These are phyloP conservation scores for Eciton burchellii DNA, from an alignment of 1,140 invertebrate genomes.

Conservation along the genomic window DNA sequence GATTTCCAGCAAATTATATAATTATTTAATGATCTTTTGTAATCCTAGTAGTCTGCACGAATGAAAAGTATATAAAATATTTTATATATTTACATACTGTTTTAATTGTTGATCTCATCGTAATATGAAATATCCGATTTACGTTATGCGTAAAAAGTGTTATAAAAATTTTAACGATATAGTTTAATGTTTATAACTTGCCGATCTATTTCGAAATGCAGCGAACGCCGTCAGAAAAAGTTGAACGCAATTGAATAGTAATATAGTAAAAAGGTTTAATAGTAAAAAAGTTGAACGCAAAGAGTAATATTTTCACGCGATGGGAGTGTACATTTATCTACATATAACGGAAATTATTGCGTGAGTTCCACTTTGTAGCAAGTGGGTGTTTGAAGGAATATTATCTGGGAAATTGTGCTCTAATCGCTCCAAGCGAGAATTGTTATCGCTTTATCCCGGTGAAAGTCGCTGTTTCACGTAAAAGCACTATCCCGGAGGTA, in stretches of 20 bases:
- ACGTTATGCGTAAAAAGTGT: not conserved
- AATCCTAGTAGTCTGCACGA: too few relatives aligned
- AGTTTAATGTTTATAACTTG: not conserved
- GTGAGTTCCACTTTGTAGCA: not conserved
- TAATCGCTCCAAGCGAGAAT: not conserved
- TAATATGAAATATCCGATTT: not conserved
- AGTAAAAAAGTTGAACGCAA: too few relatives aligned
- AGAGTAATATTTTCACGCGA: not conserved
- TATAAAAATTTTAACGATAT: not conserved
- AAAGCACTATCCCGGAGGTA: not conserved
- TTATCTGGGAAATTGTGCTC: constrained; percentile 12
- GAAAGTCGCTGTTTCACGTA: constrained; percentile 39
- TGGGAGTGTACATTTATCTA: not conserved
- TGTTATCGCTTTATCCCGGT: constrained; percentile 28
- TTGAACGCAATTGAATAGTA: too few relatives aligned
- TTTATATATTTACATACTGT: not conserved
- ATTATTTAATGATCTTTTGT: too few relatives aligned
- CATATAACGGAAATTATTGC: not conserved
- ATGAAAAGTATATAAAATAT: too few relatives aligned
- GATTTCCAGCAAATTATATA: too few relatives aligned
- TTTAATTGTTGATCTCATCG: not conserved
- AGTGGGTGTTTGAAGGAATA: not conserved
- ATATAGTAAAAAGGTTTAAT: too few relatives aligned
- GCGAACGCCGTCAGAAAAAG: too few relatives aligned
- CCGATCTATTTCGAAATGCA: too few relatives aligned